Evolutionary conservation across 2,797 vertebrate genomes (phyloP), one percentile per base, ranked within the genome.

Genomic region (Salarias fasciatus): DNA sequence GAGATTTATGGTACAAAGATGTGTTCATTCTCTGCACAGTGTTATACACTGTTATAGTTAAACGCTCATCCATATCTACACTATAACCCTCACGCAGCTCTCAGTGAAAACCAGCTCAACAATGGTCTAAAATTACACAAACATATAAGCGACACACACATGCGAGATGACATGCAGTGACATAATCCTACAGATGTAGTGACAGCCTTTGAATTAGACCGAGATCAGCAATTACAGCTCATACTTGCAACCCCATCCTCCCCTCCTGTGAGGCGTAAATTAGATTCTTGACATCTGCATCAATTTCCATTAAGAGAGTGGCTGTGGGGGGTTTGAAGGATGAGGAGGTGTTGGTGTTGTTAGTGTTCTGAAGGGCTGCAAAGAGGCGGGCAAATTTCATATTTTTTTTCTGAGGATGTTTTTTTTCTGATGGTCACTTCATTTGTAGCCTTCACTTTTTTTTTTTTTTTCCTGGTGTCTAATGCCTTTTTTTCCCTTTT

Each of bases 221-320:
- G 37, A 53, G 30, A 71, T 82, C 48, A 65, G 68, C 49, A 82
- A 84, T 87, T 78, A 81, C 24, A 60, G 53, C 50, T 65, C 37
- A 47, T 55, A 36, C 55, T 80, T 53, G 40, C 41, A 2, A 6
- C 15, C 44, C 29, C 31, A 5, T 24, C 15, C 30, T 69, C 7
- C 29, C 15, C 30, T 69, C 7, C 0, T 62, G 24, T 67, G 71
- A 55, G 60, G 77, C 73, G 68, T 85, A 82, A 79, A 86, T 87
- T 73, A 80, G 44, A 73, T 68, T 35, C 60, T 77, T 74, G 80
- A 84, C 81, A 61, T 88, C 47, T 69, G 46, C 82, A 79, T 90
- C 84, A 78, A 77, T 83, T 83, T 86, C 76, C 59, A 84, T 84
- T 79, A 76, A 38, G 13, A 59, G 13, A 14, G 68, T 38, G 48